Evolutionary conservation across 2,888 invertebrate species (phyloP), one percentile per base, ranked within the genome.

Genomic region (Drosophila melanosoma): DNA sequence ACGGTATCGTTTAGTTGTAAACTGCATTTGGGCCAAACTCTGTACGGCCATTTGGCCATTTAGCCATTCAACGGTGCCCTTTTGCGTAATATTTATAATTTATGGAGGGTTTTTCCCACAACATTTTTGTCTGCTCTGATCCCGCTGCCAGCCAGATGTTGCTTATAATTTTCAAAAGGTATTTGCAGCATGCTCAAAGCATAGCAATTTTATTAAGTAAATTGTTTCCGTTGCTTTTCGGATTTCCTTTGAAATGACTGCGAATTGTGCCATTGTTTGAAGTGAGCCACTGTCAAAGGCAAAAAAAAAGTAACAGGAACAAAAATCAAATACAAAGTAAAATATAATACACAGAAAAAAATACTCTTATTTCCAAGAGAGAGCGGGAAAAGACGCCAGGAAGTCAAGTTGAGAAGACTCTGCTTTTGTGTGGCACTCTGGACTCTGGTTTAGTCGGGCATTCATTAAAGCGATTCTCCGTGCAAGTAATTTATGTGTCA

Each of bases 191-290:
- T 59, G 62, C 61, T 65, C 42, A 65, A 53, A 75, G 75, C 75
- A 65, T 56, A 51, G 67, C 64, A 69, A 76, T 72, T 82, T 83
- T 83, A 83, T 83, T 82, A 80, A 83, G 73, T 83, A 83, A 83
- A 83, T 83, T 82, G 83, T 82, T 82, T 83, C 83, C 83, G 80
- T 83, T 83, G 75, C 77, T 82, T 83, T 72, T 56, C 69, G 83
- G 72, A 82, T 78, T 74, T 83, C 80, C 71, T 82, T 75, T 71
- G 68, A 74, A 81, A 81, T 65, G 62, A 54, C 67, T 69, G 79
- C 54, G 69, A 52, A 69, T 66, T 69, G 56, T 53, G 53, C 40
- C 42, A 35, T 49, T 65, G 58, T 77, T 74, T 82, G 74, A 81
- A 79, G 79, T 82, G 76, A 35, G 35, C 56, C 36, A 49, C 56